Percentiles rank a stretch among this genome's conserved stretches.
Evolutionary conservation across 2,888 invertebrate species (phyloP).

Genomic region (Neoascia interrupta): DNA sequence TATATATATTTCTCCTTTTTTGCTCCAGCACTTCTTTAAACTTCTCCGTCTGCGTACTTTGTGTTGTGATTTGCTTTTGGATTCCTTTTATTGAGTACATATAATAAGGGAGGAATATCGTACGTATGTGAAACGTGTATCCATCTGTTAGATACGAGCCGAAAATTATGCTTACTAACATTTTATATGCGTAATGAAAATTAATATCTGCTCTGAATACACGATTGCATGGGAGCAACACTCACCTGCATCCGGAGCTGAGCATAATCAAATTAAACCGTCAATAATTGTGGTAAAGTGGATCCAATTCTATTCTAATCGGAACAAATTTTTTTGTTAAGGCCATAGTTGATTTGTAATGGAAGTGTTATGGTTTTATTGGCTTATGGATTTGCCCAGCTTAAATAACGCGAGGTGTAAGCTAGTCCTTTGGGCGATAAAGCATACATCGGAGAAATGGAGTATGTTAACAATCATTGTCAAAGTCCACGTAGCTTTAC

Average conservation of each 20-base stretch:
- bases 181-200: conserved; percentile 17
- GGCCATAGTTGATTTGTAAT: background rate
- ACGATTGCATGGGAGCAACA: conserved; percentile 28
- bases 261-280: conserved; percentile 41
- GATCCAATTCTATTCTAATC: conserved; percentile 36
- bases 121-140: background rate
- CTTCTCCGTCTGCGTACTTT: conserved; percentile 46
- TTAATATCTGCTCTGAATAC: conserved; percentile 7
- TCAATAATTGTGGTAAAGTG: conserved; percentile 30
- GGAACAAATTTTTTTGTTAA: conserved; percentile 21
- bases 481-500: too few species aligned
- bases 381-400: too few species aligned
- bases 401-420: too few species aligned
- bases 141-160: too few species aligned
- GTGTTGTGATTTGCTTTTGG: background rate
- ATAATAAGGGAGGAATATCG: too few species aligned
- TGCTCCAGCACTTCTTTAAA: background rate
- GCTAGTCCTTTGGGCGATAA: too few species aligned
- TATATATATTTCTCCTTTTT: conserved; percentile 47
- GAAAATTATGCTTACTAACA: too few species aligned
- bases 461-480: too few species aligned
- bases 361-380: background rate
- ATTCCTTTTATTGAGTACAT: background rate
- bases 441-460: too few species aligned
- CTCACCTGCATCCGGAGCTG: conserved; percentile 25